Conservation (phyloP, 2,797 vertebrate species). For the Trachops cirrhosus region DNA sequence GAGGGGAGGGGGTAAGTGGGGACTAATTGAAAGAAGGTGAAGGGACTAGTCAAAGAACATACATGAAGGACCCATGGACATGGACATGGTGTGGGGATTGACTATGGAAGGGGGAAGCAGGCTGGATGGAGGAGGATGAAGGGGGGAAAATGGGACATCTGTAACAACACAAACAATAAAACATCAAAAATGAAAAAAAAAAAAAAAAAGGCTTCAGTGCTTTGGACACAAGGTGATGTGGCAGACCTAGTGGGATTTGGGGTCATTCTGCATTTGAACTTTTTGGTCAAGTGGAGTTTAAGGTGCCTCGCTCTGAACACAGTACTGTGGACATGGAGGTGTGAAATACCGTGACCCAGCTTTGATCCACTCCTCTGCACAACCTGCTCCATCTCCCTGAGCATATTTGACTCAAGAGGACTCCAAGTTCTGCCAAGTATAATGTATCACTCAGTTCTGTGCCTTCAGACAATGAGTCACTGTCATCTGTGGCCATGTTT, state of each 20-base stretch:
- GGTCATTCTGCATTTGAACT: neutral
- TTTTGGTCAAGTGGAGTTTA: neutral
- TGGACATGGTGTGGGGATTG: neutral
- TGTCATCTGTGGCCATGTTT: neutral
- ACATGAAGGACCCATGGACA: neutral
- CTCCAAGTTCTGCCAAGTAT: neutral
- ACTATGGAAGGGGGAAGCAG: neutral
- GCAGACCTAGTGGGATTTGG: neutral
- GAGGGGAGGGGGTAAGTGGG: neutral
- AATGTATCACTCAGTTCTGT: neutral
- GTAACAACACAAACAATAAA: neutral
- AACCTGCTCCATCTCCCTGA: neutral
- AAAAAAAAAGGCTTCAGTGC: neutral
- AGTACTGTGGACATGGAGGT: neutral
- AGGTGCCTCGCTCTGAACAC: neutral
- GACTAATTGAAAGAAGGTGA: neutral
- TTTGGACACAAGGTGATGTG: neutral
- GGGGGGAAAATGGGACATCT: neutral
- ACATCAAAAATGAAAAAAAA: neutral
- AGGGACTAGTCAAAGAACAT: neutral
- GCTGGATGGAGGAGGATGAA: too few species aligned
- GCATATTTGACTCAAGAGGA: neutral
- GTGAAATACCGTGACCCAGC: neutral
- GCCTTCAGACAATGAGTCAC: neutral
- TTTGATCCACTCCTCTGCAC: neutral